Percentiles rank a stretch among this genome's conserved stretches.
phyloP scores from a whole-genome alignment of 2,797 vertebrate species.

The Trematomus bernacchii region DNA sequence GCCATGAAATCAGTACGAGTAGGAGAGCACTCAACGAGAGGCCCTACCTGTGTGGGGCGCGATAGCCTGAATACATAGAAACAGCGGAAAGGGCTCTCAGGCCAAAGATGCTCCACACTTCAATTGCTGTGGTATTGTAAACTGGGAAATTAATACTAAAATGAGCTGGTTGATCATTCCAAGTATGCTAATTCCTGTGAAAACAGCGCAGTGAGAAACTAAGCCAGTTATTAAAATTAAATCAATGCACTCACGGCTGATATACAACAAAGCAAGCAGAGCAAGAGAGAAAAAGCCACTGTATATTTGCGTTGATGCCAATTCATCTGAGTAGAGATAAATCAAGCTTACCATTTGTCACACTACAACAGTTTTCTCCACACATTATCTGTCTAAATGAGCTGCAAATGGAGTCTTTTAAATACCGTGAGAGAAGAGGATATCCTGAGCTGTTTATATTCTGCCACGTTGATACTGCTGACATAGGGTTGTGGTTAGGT shows the following conservation, averaged over 20 bases:
- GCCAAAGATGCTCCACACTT: conserved; percentile 67
- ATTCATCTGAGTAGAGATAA: conserved; percentile 32
- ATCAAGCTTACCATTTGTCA: conserved; percentile 34
- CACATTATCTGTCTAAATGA: conserved; percentile 35
- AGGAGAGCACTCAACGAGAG: conserved; percentile 70
- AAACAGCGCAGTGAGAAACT: conserved; percentile 51
- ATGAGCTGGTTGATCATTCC: conserved; percentile 31
- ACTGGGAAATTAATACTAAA: conserved; percentile 54
- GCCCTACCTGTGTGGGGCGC: conserved; percentile 71
- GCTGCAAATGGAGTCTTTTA: conserved; percentile 56
- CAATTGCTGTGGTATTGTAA: conserved; percentile 48
- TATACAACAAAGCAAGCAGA: conserved; percentile 17
- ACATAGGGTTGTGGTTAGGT: conserved; percentile 47
- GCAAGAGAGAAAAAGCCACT: conserved; percentile 18
- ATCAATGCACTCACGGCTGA: conserved; percentile 39
- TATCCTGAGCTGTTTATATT: conserved; percentile 40
- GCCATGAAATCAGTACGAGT: conserved; percentile 78
- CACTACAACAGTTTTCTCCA: conserved; percentile 19
- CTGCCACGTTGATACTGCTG: conserved; percentile 44
- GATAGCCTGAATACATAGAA: conserved; percentile 73
- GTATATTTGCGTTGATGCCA: conserved; percentile 5
- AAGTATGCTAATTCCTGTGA: conserved; percentile 48
- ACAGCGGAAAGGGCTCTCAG: conserved; percentile 56
- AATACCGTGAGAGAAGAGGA: conserved; percentile 47
- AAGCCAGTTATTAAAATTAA: conserved; percentile 62